phyloP scores from a whole-genome alignment of 2,888 invertebrate species.

The Antitype chi region DNA sequence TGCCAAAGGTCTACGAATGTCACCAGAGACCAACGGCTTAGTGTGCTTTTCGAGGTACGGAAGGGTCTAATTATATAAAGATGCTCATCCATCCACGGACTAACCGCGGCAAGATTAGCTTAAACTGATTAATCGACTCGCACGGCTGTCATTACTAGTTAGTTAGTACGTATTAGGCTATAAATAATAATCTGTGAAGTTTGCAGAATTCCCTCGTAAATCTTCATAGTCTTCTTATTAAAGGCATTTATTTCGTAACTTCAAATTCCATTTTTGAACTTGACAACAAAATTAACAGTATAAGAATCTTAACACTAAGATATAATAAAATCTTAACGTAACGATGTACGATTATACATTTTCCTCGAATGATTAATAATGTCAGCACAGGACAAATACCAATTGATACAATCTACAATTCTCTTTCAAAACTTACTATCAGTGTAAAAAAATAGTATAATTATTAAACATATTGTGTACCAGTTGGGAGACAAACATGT shows the following conservation, averaged over 20 bases:
- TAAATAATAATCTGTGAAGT: not conserved
- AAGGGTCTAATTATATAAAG: too few relatives aligned
- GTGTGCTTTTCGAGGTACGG: too few relatives aligned
- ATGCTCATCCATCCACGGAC: too few relatives aligned
- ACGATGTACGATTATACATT: not conserved
- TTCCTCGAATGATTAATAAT: constrained; percentile 20
- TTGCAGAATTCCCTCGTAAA: not conserved
- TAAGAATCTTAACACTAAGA: not conserved
- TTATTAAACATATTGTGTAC: not conserved
- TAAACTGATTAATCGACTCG: too few relatives aligned
- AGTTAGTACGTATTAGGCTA: too few relatives aligned
- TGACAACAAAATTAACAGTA: not conserved
- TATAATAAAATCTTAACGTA: not conserved
- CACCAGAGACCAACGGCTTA: too few relatives aligned
- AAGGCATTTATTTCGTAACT: too few relatives aligned
- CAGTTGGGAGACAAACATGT: constrained; percentile 3
- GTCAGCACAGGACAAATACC: not conserved
- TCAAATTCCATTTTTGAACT: not conserved
- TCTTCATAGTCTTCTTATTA: too few relatives aligned
- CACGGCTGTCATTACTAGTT: too few relatives aligned
- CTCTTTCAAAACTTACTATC: not conserved
- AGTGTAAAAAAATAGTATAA: not conserved
- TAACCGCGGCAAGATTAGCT: too few relatives aligned
- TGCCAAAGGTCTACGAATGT: too few relatives aligned
- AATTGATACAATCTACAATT: not conserved